Base-by-base conservation (phyloP, 2,888 invertebrate genomes). In the Yponomeuta sedellus region DNA sequence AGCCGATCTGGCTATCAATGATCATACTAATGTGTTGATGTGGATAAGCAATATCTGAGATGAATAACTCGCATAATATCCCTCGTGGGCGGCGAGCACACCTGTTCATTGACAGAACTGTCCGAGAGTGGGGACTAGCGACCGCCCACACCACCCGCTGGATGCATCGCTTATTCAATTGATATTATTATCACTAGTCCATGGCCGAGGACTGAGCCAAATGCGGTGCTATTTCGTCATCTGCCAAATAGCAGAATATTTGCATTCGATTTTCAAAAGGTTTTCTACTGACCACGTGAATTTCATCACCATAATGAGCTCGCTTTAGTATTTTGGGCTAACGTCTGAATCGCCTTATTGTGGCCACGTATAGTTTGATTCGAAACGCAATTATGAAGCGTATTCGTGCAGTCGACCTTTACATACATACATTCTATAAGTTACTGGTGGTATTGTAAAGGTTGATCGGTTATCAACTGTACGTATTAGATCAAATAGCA, bases 81-180 rank as follows among this genome's bases (percentile, higher is more conserved):
- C 16, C 12, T 8, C 19, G 81, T 74, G 77, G 75, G 74, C 71
- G 74, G 75, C 67, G 70, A 16, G 69, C 69, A 70, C 81, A 83
- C 82, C 83, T 83, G 84, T 77, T 81, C 83, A 79, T 83, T 85
- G 81, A 82, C 74, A 73, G 74, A 69, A 63, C 39, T 25, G 40
- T 34, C 40, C 68, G 69, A 64, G 67, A 66, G 62, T 56, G 64
- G 22, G 64, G 44, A 52, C 44, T 52, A 52, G 16, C 69, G 70
- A 63, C 69, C 70, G 68, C 69, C 70, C 70, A 71, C 74, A 67
- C 70, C 25, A 20, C 64, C 1, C 61, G 28, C 52, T 34, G 19
- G 61, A 34, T 25, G 25, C 10, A 10, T 12, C n/a, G n/a, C 19
- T 59, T 62, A 63, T 44, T 40, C 19, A 63, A n/a, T 63, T 44